phyloP scores from a whole-genome alignment of 2,797 vertebrate species.

The Melanotaenia boesemani region DNA sequence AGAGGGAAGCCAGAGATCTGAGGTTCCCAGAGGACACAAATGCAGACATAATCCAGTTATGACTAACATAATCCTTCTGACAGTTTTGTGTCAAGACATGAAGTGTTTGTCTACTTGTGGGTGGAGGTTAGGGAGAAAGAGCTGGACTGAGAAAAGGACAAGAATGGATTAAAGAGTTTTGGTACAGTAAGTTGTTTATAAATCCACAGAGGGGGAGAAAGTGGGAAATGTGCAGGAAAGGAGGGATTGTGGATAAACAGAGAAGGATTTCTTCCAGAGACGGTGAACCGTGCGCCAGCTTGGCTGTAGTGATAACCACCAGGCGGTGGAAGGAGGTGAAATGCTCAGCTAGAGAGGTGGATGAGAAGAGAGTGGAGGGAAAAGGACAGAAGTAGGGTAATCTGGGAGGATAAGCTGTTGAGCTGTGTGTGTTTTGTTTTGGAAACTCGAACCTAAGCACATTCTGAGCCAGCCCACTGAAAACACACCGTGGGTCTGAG shows the following conservation, averaged over 20 bases:
- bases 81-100: constrained; percentile 59
- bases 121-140: constrained; percentile 15
- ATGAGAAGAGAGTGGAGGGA: constrained; percentile 12
- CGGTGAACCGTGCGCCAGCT: too few species aligned
- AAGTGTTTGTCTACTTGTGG: constrained; percentile 31
- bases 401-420: constrained; percentile 61
- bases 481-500: not conserved
- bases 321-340: not conserved
- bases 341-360: not conserved
- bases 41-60: constrained; percentile 40
- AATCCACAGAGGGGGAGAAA: not conserved
- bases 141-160: not conserved
- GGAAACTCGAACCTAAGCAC: constrained; percentile 62
- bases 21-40: constrained; percentile 28
- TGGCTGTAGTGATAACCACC: not conserved
- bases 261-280: not conserved
- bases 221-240: not conserved
- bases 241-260: not conserved
- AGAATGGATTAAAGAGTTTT: not conserved
- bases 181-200: too few species aligned
- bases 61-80: constrained; percentile 53
- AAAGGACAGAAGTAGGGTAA: constrained; percentile 51
- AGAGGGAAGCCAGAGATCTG: constrained; percentile 12
- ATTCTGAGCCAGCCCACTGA: constrained; percentile 54
- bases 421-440: constrained; percentile 62